Conservation (phyloP, 2,888 invertebrate species). For the Tetramorium bicarinatum region DNA sequence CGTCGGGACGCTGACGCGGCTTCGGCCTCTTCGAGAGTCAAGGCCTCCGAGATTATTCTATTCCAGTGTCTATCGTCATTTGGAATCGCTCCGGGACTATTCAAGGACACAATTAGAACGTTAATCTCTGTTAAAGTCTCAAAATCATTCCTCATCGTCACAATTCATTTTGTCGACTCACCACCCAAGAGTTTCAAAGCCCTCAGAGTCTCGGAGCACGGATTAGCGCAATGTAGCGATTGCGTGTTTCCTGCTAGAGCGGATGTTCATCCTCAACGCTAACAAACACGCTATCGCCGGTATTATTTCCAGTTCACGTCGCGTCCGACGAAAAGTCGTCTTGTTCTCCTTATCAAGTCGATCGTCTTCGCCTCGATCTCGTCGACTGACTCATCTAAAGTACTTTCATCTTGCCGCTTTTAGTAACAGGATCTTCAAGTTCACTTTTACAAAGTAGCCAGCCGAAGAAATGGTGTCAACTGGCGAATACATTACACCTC, state of each 20-base stretch:
- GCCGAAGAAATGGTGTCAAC: slow-evolving; percentile 10
- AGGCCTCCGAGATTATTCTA: slow-evolving; percentile 70
- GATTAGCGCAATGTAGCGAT: not conserved
- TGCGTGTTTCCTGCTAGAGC: slow-evolving; percentile 5
- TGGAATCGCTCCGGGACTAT: not conserved
- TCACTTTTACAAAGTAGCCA: slow-evolving; percentile 35
- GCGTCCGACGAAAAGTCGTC: not conserved
- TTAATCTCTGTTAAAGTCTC: slow-evolving; percentile 16
- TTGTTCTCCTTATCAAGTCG: not conserved
- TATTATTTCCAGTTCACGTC: slow-evolving; percentile 5
- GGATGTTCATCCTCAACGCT: slow-evolving; percentile 17
- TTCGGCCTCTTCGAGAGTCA: slow-evolving; percentile 68
- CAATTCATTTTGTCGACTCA: not conserved
- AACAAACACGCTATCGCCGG: not conserved
- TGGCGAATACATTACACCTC: not conserved
- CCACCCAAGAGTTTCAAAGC: not conserved
- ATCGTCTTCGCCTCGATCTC: slow-evolving; percentile 41
- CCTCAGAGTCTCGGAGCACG: not conserved
- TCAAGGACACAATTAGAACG: slow-evolving; percentile 50
- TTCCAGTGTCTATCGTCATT: slow-evolving; percentile 44
- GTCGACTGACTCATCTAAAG: not conserved
- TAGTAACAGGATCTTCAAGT: slow-evolving; percentile 55
- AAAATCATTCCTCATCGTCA: slow-evolving; percentile 15
- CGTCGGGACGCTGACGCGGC: slow-evolving; percentile 41
- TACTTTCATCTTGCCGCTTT: slow-evolving; percentile 69